Conservation (phyloP, 2,113 vertebrate species). For the Melierax canorus region DNA sequence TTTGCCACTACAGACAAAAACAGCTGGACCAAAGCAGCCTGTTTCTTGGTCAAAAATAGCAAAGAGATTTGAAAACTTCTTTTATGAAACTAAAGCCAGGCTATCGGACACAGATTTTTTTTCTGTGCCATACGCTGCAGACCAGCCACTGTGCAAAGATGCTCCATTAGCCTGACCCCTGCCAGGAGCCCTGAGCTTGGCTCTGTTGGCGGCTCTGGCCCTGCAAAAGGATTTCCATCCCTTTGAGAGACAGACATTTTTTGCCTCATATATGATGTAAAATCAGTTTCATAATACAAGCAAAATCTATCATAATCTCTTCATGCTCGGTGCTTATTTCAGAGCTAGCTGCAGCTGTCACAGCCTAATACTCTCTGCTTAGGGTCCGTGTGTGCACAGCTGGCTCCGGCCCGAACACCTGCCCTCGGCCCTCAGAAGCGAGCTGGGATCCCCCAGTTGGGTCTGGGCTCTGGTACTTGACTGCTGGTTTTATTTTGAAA, state of each 20-base stretch:
- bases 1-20: not conserved
- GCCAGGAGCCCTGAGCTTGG: not conserved
- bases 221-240: conserved; percentile 7
- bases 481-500: conserved; percentile 42
- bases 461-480: not conserved
- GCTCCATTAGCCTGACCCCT: not conserved
- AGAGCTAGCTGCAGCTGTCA: conserved; percentile 71
- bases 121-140: not conserved
- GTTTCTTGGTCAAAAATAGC: not conserved
- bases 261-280: conserved; percentile 47
- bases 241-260: conserved; percentile 33
- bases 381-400: conserved; percentile 67
- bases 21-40: not conserved
- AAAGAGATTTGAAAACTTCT: not conserved
- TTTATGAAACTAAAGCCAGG: not conserved
- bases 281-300: conserved; percentile 71
- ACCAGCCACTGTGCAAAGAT: not conserved
- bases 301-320: conserved; percentile 73
- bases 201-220: not conserved
- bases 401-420: conserved; percentile 66
- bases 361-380: conserved; percentile 55
- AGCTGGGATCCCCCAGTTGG: not conserved
- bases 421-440: conserved; percentile 24
- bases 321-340: conserved; percentile 55
- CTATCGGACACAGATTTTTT: not conserved